A percentile compares a stretch with the other conserved stretches of the same genome.
Evolutionary conservation across 2,888 invertebrate genomes (phyloP).

Genomic region (Cinara cedri): DNA sequence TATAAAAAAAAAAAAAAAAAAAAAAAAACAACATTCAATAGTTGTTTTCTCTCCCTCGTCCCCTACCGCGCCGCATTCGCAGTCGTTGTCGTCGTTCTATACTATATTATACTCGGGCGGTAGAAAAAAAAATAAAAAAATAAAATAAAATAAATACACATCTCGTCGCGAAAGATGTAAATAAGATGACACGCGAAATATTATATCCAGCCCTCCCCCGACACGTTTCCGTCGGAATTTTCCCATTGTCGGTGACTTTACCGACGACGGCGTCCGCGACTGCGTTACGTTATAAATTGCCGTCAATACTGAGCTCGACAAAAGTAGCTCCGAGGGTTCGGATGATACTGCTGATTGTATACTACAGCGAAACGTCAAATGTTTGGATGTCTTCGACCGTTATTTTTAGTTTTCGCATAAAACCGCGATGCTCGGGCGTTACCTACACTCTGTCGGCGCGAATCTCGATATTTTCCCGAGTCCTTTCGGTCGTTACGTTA

Average conservation of each 20-base stretch:
- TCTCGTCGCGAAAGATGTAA: conserved; percentile 22
- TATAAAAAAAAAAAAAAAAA: too few relatives aligned
- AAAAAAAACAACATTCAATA: conserved; percentile 38
- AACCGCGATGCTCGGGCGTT: too few relatives aligned
- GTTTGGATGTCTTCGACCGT: not conserved
- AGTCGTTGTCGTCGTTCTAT: not conserved
- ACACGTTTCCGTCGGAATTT: conserved; percentile 29
- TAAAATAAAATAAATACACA: not conserved
- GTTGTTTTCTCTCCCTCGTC: not conserved
- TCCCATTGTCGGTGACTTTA: not conserved
- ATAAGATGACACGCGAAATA: conserved; percentile 45
- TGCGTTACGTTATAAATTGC: not conserved
- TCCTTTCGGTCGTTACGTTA: too few relatives aligned
- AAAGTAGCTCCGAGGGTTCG: not conserved
- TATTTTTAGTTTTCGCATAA: too few relatives aligned
- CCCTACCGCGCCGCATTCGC: too few relatives aligned
- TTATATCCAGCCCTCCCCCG: conserved; percentile 6
- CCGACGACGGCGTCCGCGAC: not conserved
- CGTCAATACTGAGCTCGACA: not conserved
- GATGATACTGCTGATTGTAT: not conserved
- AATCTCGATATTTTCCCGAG: too few relatives aligned
- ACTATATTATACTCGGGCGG: too few relatives aligned
- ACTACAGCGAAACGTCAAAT: not conserved
- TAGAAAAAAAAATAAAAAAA: not conserved
- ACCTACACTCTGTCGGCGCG: too few relatives aligned